Evolutionary conservation across 1,140 invertebrate species (phyloP).

Genomic region (Zaprionus nigranus): DNA sequence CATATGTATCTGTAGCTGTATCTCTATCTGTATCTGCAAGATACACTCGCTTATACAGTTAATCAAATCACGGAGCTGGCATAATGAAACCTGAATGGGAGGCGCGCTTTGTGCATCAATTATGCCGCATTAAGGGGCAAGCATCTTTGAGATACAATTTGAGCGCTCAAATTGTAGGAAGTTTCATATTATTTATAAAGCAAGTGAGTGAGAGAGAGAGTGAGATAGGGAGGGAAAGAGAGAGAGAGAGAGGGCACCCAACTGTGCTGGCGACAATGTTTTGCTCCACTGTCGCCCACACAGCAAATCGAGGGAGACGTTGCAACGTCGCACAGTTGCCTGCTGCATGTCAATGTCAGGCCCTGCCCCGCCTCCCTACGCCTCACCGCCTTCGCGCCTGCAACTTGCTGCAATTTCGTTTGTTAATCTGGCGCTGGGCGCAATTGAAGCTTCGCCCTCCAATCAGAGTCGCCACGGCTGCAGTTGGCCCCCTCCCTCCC

Average conservation of each 20-base stretch:
- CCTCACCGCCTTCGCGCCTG: background rate
- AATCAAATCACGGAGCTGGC: conserved; percentile 64
- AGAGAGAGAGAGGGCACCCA: background rate
- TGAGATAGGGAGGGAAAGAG: background rate
- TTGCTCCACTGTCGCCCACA: conserved; percentile 53
- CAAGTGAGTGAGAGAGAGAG: background rate
- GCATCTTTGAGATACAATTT: too few species aligned
- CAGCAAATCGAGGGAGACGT: conserved; percentile 26
- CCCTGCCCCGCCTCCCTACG: background rate
- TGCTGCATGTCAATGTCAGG: conserved; percentile 72
- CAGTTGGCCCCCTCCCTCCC: background rate
- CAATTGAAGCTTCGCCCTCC: conserved; percentile 58
- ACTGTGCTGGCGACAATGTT: conserved; percentile 18
- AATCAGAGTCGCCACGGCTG: conserved; percentile 24
- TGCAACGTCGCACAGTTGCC: conserved; percentile 11
- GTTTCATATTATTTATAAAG: conserved; percentile 63
- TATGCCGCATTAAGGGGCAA: conserved; percentile 75
- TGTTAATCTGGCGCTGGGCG: conserved; percentile 56
- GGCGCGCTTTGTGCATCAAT: conserved; percentile 74
- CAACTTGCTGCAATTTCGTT: conserved; percentile 50
- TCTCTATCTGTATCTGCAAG: conserved; percentile 28
- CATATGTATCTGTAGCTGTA: conserved; percentile 16
- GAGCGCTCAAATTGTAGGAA: conserved; percentile 74
- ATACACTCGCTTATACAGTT: conserved; percentile 38
- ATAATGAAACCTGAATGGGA: conserved; percentile 58